Conservation (phyloP, 2,113 vertebrate species). For the Romanogobio albipinnatus region DNA sequence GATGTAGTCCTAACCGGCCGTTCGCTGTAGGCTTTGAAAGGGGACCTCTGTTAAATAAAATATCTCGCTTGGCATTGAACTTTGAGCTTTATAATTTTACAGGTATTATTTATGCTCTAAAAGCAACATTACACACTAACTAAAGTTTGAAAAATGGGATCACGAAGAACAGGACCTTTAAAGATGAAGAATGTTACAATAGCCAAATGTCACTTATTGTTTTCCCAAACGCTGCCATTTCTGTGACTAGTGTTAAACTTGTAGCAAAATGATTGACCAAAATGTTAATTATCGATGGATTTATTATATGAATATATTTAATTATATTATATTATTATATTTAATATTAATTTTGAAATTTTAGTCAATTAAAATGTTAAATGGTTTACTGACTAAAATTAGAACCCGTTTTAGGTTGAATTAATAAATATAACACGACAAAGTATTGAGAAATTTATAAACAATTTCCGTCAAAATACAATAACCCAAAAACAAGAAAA, state of each 20-base stretch:
- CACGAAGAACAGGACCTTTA: too few relatives aligned
- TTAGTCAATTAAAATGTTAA: background rate
- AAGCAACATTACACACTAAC: too few relatives aligned
- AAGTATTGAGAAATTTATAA: background rate
- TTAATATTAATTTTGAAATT: background rate
- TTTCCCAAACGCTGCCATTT: background rate
- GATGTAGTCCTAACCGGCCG: too few relatives aligned
- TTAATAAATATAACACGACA: background rate
- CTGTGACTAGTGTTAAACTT: background rate
- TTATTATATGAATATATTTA: too few relatives aligned
- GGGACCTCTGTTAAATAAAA: too few relatives aligned
- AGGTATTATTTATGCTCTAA: too few relatives aligned
- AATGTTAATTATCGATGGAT: background rate
- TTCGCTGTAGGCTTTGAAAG: too few relatives aligned
- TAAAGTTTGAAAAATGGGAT: too few relatives aligned
- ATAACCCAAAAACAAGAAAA: background rate
- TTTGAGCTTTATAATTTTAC: too few relatives aligned
- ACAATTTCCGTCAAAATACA: background rate
- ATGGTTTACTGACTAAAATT: background rate
- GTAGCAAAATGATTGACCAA: background rate
- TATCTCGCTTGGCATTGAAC: too few relatives aligned
- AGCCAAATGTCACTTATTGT: background rate
- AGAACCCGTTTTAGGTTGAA: background rate
- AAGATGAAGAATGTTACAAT: background rate
- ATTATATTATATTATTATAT: too few relatives aligned